phyloP scores from a whole-genome alignment of 2,113 vertebrate genomes.

The Prunella fulvescens region DNA sequence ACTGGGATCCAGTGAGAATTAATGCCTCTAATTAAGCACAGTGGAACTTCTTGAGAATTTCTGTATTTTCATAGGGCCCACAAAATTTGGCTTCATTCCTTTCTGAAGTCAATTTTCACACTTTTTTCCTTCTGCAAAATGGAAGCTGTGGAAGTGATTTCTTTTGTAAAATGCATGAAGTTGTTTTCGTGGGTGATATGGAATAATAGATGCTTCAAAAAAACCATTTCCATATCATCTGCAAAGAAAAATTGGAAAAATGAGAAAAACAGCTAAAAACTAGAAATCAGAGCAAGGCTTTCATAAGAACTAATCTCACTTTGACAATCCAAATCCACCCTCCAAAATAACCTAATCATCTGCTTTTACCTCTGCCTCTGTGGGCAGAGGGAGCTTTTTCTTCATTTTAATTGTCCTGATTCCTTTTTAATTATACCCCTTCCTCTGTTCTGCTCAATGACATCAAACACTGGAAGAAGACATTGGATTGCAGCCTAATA shows the following conservation, averaged over 20 bases:
- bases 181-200: background rate
- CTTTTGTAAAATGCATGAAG: background rate
- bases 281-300: background rate
- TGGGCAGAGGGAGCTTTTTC: background rate
- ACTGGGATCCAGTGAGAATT: background rate
- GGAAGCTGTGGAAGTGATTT: background rate
- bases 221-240: background rate
- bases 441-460: background rate
- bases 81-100: background rate
- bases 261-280: background rate
- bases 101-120: background rate
- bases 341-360: background rate
- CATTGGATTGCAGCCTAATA: background rate
- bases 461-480: background rate
- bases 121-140: background rate
- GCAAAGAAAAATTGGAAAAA: background rate
- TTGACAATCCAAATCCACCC: background rate
- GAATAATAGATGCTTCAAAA: background rate
- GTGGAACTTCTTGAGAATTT: background rate
- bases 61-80: background rate
- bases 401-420: background rate
- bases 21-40: background rate
- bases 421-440: background rate
- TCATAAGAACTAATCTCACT: background rate
- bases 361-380: background rate